phyloP scores from a whole-genome alignment of 2,888 invertebrate genomes.

The Sminthurinus aureus region DNA sequence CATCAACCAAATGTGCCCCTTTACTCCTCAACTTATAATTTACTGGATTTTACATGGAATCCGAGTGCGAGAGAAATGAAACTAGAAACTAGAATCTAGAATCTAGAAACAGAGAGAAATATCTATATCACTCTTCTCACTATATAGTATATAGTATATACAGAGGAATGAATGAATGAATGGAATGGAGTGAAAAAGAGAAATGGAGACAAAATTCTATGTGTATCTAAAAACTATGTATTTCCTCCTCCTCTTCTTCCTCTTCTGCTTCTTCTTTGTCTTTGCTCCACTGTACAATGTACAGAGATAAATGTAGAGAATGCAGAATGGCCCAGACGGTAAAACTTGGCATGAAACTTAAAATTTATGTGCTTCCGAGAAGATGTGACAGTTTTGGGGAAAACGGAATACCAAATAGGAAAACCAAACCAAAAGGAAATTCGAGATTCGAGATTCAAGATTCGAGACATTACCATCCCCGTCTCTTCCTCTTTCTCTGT shows the following conservation, averaged over 20 bases:
- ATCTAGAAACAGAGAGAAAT: not conserved
- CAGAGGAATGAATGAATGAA: not conserved
- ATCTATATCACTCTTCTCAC: no score
- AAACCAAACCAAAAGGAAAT: not conserved
- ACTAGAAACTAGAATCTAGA: not conserved
- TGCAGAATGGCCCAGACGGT: slow-evolving; percentile 37
- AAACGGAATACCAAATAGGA: no score
- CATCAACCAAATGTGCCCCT: slow-evolving; percentile 42
- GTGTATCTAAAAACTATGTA: not conserved
- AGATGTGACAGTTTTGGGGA: slow-evolving; percentile 17
- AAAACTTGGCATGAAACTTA: slow-evolving; percentile 24
- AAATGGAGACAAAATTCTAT: not conserved
- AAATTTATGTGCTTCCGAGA: slow-evolving; percentile 37
- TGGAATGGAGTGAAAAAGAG: not conserved
- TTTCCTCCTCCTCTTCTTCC: no score
- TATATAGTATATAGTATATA: no score
- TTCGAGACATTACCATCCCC: slow-evolving; percentile 35
- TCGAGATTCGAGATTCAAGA: slow-evolving; percentile 4
- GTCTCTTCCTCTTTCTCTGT: slow-evolving; percentile 18
- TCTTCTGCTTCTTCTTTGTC: no score
- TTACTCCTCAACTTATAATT: slow-evolving; percentile 38
- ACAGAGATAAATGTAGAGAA: slow-evolving; percentile 1
- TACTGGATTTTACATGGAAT: slow-evolving; percentile 42
- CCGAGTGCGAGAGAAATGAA: slow-evolving; percentile 6
- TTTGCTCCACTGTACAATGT: no score